Percentiles rank a stretch among this genome's conserved stretches.
phyloP scores from a whole-genome alignment of 2,113 vertebrate species.

The Porphyrio hochstetteri region DNA sequence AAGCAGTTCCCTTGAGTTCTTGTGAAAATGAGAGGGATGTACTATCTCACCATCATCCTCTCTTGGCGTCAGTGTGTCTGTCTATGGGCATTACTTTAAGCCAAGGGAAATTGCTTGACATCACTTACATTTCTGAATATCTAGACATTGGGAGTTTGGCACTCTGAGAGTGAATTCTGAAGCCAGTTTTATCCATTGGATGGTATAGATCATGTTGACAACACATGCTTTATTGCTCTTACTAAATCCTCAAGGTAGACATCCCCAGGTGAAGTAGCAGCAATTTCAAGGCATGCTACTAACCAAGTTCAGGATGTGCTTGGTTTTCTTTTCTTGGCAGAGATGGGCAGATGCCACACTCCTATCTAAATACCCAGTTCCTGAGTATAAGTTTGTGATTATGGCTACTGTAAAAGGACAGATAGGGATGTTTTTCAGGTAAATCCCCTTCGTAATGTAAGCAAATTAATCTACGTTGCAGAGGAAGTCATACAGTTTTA shows the following conservation, averaged over 20 bases:
- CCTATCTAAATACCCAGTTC: not conserved
- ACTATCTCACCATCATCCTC: constrained; percentile 65
- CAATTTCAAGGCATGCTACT: not conserved
- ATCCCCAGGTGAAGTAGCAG: constrained; percentile 10
- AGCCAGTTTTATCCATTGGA: constrained; percentile 1
- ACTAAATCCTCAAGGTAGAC: not conserved
- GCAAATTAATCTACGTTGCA: not conserved
- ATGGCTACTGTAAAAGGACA: not conserved
- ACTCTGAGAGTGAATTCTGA: not conserved
- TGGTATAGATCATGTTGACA: constrained; percentile 5
- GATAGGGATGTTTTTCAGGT: not conserved
- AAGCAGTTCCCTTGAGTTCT: constrained; percentile 55
- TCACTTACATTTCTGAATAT: constrained; percentile 42
- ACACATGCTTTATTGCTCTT: not conserved
- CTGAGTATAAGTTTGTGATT: not conserved
- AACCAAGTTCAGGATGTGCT: not conserved
- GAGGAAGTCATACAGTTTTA: not conserved
- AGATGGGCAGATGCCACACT: not conserved
- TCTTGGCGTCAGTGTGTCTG: constrained; percentile 66
- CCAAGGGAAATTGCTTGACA: constrained; percentile 69
- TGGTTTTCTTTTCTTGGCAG: not conserved
- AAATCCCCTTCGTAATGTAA: not conserved
- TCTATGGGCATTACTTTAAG: constrained; percentile 48
- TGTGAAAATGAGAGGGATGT: constrained; percentile 45
- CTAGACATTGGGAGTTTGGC: not conserved